Evolutionary conservation across 2,888 invertebrate species (phyloP), one percentile per base, ranked within the genome.

Genomic region (Conomelus anceps): DNA sequence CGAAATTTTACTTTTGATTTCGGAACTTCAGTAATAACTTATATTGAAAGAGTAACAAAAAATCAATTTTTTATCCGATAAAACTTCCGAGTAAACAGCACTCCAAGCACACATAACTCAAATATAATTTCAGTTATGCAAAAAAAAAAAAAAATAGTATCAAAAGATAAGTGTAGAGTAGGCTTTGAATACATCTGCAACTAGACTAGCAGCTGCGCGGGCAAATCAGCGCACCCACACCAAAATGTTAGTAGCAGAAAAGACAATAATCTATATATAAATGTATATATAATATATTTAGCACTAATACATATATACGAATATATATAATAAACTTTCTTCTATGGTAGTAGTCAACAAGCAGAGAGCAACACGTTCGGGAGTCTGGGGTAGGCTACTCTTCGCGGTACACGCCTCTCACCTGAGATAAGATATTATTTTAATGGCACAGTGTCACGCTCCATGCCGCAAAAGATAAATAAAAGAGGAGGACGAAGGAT

Each of bases 351-450:
- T 63, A 4, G 63, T n/a, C 63, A 1, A n/a, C 63, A 63, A n/a
- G n/a, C 63, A 63, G 63, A 41, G 41, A 41, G 17, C 17, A 41
- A 41, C 41, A 13, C 41, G 34, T 13, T 17, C 34, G 34, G 34
- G 34, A 34, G 34, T 63, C n/a, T 63, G 1, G n/a, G n/a, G n/a
- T n/a, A n/a, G n/a, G n/a, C n/a, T n/a, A n/a, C n/a, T n/a, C n/a
- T n/a, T n/a, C 63, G 13, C 34, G n/a, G 29, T 24, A 86, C 86
- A 23, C 29, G 86, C 86, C 86, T 26, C 86, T 26, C 11, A 13
- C 24, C 24, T 22, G 11, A 86, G 86, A 86, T 86, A 86, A 86
- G 86, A 86, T 86, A 86, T 86, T 86, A 86, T 86, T 86, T 86
- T 26, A 86, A 86, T 63, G 63, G 63, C 63, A 63, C 63, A 63